Percentiles rank a stretch among this genome's conserved stretches.
phyloP scores from a whole-genome alignment of 53 echinoderm and acorn worm genomes.

The Paracentrotus lividus region DNA sequence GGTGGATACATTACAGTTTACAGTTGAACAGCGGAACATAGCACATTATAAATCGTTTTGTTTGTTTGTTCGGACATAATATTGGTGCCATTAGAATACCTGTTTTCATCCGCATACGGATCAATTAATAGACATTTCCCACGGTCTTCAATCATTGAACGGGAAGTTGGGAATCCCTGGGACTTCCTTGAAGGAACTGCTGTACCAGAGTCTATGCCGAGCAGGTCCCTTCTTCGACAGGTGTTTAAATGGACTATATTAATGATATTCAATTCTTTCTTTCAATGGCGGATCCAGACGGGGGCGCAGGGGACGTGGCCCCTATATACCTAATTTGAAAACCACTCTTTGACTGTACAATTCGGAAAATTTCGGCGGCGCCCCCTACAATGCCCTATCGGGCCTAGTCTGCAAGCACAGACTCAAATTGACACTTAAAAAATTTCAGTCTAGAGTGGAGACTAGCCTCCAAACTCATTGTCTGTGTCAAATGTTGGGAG shows the following conservation, averaged over 20 bases:
- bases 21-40: background rate
- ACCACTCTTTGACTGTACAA: too few relatives aligned
- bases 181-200: constrained; percentile 46
- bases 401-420: too few relatives aligned
- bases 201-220: background rate
- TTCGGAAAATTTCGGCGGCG: too few relatives aligned
- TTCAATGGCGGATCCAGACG: too few relatives aligned
- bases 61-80: background rate
- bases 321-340: too few relatives aligned
- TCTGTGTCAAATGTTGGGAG: too few relatives aligned
- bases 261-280: too few relatives aligned
- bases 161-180: constrained; percentile 19
- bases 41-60: background rate
- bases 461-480: too few relatives aligned
- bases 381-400: too few relatives aligned
- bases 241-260: background rate
- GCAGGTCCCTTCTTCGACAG: background rate
- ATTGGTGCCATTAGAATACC: background rate
- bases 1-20: background rate
- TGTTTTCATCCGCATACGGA: background rate
- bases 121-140: background rate
- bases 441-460: too few relatives aligned
- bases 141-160: constrained; percentile 41
- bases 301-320: too few relatives aligned
- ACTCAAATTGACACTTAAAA: too few relatives aligned